phyloP scores from a whole-genome alignment of 2,113 vertebrate genomes.

The Phoenicopterus ruber region DNA sequence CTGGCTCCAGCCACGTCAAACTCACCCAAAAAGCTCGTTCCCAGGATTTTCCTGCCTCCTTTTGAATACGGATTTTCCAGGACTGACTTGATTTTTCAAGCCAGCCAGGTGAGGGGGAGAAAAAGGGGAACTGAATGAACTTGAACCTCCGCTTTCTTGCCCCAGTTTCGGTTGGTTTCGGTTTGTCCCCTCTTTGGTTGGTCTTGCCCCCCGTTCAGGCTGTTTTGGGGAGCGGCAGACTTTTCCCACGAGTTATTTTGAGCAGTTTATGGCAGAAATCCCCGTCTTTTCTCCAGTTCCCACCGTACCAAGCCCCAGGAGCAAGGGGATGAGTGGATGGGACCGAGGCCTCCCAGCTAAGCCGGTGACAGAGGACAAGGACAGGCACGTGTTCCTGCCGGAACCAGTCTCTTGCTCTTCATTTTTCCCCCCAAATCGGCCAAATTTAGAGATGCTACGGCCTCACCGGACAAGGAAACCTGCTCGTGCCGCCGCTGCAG shows the following conservation, averaged over 20 bases:
- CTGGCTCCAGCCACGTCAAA: neutral
- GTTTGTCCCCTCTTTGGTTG: no score
- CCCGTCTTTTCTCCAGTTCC: neutral
- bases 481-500: accelerated
- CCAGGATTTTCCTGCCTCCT: neutral
- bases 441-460: neutral
- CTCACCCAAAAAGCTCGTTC: neutral
- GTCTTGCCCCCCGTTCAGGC: no score
- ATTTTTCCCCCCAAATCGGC: neutral
- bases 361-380: neutral
- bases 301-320: neutral
- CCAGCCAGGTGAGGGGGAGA: neutral
- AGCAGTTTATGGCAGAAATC: neutral
- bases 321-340: neutral
- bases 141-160: neutral
- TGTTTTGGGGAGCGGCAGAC: neutral
- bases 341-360: neutral
- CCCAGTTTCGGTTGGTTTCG: no score
- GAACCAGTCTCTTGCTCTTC: neutral
- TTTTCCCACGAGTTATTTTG: neutral
- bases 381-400: accelerated
- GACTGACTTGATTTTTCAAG: neutral
- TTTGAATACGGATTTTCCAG: neutral
- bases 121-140: neutral
- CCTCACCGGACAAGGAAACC: neutral